Evolutionary conservation across 2,113 vertebrate genomes (phyloP), one percentile per base, ranked within the genome.

Genomic region (Ictalurus punctatus): DNA sequence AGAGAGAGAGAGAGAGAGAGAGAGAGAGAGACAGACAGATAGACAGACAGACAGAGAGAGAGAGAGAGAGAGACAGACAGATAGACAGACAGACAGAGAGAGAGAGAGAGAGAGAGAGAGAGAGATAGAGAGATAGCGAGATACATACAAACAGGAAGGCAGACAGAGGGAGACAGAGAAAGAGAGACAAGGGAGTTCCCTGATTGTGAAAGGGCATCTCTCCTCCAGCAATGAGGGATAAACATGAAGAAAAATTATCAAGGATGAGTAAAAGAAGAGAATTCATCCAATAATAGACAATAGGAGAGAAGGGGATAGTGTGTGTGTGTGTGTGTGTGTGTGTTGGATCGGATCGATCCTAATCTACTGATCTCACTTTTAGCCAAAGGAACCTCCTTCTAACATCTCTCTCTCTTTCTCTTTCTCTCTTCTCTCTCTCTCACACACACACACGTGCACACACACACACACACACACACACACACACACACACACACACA

Each of bases 311-410:
- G 10, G 14, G 14, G 79, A 58, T 56, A 6, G 76, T n/a, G 76
- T 76, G 73, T 79, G 44, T 52, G 76, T 80, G 44, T 79, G 44
- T 80, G 78, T 54, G 76, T 54, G 48, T 58, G 79, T 34, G 54
- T 34, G 37, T 12, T 34, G 54, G 56, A 40, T 63, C 37, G 12
- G 85, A 78, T 86, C 73, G 58, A 86, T 86, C 56, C 71, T 78
- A 86, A 86, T 86, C 54, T 86, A 86, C 85, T 86, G 85, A 86
- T 86, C 81, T 76, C 87, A 88, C 81, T 79, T 65, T 56, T 19
- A 74, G 52, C 88, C n/a, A 84, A 56, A 78, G 48, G n/a, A 78
- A 58, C 79, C 54, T 81, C 16, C n/a, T 16, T n/a, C 14, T 56
- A 80, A 80, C 27, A 30, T 80, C 52, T 80, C 4, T 52, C 76